phyloP scores from a whole-genome alignment of 2,113 vertebrate genomes.

The Dicaeum eximium region DNA sequence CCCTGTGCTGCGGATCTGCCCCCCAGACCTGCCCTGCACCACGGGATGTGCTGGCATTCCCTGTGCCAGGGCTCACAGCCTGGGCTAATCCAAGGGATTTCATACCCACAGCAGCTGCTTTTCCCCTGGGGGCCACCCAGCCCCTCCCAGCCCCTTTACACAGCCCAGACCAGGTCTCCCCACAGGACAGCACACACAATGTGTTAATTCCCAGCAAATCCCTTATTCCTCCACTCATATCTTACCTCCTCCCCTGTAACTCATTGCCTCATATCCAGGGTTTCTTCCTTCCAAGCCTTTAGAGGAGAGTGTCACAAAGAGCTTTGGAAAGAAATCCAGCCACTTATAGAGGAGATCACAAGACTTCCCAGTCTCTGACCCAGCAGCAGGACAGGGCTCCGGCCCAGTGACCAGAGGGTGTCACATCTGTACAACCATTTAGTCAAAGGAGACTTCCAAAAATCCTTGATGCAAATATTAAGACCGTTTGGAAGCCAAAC shows the following conservation, averaged over 20 bases:
- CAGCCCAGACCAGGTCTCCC: neutral
- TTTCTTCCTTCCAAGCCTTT: neutral
- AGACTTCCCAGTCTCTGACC: neutral
- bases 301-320: neutral
- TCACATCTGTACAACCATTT: neutral
- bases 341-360: fast-evolving
- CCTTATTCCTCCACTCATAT: fast-evolving
- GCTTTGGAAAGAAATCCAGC: neutral
- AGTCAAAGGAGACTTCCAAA: neutral
- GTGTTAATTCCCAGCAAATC: fast-evolving
- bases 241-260: neutral
- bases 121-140: fast-evolving
- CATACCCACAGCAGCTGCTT: neutral
- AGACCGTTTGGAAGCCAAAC: neutral
- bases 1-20: fast-evolving
- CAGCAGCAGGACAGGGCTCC: neutral
- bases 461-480: neutral
- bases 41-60: neutral
- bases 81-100: fast-evolving
- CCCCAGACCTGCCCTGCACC: neutral
- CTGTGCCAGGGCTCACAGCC: neutral
- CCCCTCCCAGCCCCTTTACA: neutral
- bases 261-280: neutral
- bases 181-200: fast-evolving
- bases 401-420: fast-evolving